Evolutionary conservation across 2,797 vertebrate species (phyloP).

Genomic region (Odontamblyopus lacepedii): DNA sequence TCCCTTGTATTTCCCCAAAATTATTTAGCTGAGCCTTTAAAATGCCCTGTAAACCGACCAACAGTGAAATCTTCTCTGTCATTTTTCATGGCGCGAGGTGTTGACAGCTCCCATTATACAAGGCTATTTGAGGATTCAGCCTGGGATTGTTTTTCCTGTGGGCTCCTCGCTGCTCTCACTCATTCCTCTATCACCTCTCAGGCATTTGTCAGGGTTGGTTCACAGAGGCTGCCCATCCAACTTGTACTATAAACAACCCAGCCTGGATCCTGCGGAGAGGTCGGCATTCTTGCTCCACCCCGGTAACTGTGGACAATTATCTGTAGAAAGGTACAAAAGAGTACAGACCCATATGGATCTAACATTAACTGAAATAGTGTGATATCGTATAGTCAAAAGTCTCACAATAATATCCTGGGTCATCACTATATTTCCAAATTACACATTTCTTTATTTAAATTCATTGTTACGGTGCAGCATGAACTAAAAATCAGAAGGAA

Average conservation of each 20-base stretch:
- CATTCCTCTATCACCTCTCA: constrained; percentile 53
- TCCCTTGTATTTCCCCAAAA: constrained; percentile 34
- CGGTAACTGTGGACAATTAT: constrained; percentile 18
- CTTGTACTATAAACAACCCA: constrained; percentile 43
- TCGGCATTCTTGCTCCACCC: constrained; percentile 17
- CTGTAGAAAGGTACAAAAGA: constrained; percentile 9
- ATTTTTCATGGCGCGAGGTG: constrained; percentile 48
- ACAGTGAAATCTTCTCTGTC: constrained; percentile 25
- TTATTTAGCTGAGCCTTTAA: constrained; percentile 17
- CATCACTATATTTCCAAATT: no score
- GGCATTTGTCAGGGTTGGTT: constrained; percentile 64
- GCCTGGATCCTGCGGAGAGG: constrained; percentile 29
- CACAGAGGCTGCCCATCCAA: constrained; percentile 42
- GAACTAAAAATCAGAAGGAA: no score
- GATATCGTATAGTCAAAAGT: no score
- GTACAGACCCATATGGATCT: neutral
- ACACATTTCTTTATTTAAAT: no score
- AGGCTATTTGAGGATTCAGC: constrained; percentile 56
- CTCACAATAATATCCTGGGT: no score
- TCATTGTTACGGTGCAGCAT: no score
- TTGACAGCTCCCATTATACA: constrained; percentile 54
- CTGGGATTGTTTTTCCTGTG: constrained; percentile 58
- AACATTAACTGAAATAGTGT: no score
- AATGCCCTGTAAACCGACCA: constrained; percentile 30
- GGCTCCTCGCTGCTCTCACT: constrained; percentile 46